Evolutionary conservation across 2,113 vertebrate genomes (phyloP).

Genomic region (Marmota monax): DNA sequence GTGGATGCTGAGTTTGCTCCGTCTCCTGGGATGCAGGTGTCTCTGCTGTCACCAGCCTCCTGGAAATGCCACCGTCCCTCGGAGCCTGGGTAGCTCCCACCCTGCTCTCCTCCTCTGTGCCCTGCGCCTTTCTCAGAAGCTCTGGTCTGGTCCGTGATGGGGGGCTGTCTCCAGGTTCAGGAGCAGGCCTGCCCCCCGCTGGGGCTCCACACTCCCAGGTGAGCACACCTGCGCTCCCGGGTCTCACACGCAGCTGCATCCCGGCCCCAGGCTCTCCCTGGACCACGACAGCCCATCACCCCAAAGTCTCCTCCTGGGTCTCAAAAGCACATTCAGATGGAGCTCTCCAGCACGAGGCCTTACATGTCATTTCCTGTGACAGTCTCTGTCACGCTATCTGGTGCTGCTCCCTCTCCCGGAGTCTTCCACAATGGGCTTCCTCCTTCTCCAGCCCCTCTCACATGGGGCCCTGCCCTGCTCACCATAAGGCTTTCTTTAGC

Average conservation of each 20-base stretch:
- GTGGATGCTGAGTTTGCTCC: fast-evolving
- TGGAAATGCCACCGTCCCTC: fast-evolving
- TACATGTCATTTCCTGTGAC: too few relatives aligned
- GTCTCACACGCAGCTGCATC: fast-evolving
- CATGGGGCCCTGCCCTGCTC: neutral
- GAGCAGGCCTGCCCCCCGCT: neutral
- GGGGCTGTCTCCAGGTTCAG: neutral
- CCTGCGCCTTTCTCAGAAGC: neutral
- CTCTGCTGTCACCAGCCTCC: neutral
- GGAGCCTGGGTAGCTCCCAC: fast-evolving
- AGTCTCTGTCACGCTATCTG: neutral
- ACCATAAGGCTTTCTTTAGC: neutral
- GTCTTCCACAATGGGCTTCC: fast-evolving
- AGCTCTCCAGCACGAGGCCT: too few relatives aligned
- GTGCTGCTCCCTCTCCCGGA: fast-evolving
- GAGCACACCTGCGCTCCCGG: neutral
- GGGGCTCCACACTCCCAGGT: neutral
- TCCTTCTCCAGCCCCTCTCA: neutral
- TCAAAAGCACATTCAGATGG: neutral
- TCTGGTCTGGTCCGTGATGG: neutral
- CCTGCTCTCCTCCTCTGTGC: too few relatives aligned
- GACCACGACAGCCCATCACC: neutral
- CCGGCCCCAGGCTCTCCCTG: fast-evolving
- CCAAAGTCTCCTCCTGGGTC: neutral
- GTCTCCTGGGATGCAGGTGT: fast-evolving